phyloP scores from a whole-genome alignment of 2,113 vertebrate species.

The Asarcornis scutulata region DNA sequence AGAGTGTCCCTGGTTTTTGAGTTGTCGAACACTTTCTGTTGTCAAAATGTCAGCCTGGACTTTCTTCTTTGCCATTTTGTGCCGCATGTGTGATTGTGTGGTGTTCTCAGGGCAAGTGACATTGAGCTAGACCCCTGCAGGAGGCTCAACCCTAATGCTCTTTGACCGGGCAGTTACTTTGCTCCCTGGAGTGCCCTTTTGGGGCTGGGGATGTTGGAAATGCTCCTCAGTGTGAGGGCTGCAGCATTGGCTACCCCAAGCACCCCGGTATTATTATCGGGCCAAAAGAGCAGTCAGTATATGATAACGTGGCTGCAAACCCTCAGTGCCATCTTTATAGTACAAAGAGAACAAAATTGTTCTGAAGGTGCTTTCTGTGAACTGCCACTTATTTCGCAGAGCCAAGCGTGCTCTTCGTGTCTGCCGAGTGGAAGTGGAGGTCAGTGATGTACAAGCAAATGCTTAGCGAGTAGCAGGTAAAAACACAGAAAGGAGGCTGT shows the following conservation, averaged over 20 bases:
- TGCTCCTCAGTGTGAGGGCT: neutral
- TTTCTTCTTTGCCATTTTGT: neutral
- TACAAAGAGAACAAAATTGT: neutral
- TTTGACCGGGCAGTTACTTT: neutral
- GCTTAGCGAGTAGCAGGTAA: neutral
- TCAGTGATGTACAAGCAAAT: neutral
- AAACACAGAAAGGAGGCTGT: conserved; percentile 1
- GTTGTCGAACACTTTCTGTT: neutral
- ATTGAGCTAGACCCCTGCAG: neutral
- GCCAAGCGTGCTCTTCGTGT: fast-evolving
- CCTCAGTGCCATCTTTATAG: neutral
- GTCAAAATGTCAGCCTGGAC: neutral
- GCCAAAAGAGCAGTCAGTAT: neutral
- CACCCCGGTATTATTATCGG: neutral
- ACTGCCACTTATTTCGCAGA: neutral
- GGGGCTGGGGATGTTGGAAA: neutral
- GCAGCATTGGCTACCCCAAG: neutral
- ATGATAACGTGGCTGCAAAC: neutral
- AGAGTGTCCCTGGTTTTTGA: conserved; percentile 1
- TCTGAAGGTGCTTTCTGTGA: neutral
- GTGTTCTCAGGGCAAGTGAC: neutral
- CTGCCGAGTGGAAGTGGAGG: neutral
- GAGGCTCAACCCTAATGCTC: neutral
- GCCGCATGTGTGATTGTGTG: fast-evolving
- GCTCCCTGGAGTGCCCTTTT: neutral